Base-by-base conservation (phyloP, 2,797 vertebrate species). In the Centroberyx gerrardi region DNA sequence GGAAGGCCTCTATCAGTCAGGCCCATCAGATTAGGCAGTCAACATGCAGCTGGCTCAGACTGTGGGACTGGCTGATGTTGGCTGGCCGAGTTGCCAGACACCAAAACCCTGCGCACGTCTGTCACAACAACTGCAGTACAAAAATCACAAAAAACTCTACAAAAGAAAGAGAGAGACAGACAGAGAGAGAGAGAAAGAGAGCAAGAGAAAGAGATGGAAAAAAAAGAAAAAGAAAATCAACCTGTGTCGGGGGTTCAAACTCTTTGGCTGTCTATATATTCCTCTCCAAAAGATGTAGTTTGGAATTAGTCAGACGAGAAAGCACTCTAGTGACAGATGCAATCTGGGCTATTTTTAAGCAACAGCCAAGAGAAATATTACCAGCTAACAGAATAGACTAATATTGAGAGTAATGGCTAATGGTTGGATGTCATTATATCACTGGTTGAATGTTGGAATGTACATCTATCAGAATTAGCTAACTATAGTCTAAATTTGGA, bases 21-120 rank as follows among this genome's bases (percentile, higher is more conserved):
- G 40, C 69, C 75, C 68, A 86, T 90, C 88, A 87, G 85, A 82
- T 60, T 33, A 66, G 80, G 62, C 84, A 79, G 61, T 80, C 80
- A 72, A 58, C 72, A 68, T 84, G 68, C 76, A 76, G 81, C 85
- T 87, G 69, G 77, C 79, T 84, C 69, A 63, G 58, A 82, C 61
- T 81, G 78, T 71, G 76, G 59, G 63, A 75, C 79, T 78, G 67
- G 74, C 52, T 75, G 72, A 60, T 76, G 68, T 53, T 68, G 74
- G 76, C 61, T 48, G 31, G 67, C 70, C 76, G 48, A 71, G 73
- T 33, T 77, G 76, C 77, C 79, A 82, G 82, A 74, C 36, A 65
- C 49, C 18, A 53, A 72, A 83, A 76, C 33, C 33, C 29, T 69
- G 29, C 18, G 40, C 66, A 70, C 17, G 4, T 49, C 69, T 72